Evolutionary conservation across 1,140 invertebrate genomes (phyloP).

Genomic region (Pseudomyrmex dendroicus): DNA sequence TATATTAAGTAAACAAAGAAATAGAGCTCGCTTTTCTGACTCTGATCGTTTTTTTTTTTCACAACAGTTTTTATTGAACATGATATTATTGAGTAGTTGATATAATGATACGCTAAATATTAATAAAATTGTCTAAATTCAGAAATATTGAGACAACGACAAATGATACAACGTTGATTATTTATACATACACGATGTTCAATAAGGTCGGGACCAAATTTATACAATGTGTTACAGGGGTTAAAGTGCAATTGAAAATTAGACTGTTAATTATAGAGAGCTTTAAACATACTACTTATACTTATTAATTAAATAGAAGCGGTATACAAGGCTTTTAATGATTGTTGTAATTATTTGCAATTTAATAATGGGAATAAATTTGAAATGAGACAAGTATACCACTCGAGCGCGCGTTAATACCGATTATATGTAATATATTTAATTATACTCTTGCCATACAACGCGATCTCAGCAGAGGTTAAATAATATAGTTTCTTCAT

Average conservation of each 20-base stretch:
- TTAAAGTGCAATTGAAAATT: no score
- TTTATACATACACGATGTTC: no score
- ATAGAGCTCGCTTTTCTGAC: no score
- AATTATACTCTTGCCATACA: slow-evolving; percentile 8
- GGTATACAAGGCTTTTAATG: background rate
- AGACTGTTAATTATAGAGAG: no score
- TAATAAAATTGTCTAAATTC: no score
- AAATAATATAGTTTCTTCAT: background rate
- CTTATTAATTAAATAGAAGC: background rate
- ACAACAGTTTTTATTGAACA: no score
- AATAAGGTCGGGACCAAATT: no score
- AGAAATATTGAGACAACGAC: background rate
- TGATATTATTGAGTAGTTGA: no score
- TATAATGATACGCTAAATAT: no score
- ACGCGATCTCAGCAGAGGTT: background rate
- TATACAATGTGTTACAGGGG: no score
- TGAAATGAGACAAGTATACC: background rate
- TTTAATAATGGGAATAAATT: background rate
- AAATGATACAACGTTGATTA: background rate
- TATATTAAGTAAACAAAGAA: no score
- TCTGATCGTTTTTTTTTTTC: no score
- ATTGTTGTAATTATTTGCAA: background rate
- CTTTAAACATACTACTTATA: background rate
- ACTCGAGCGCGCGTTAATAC: background rate
- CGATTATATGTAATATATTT: background rate